Conservation (phyloP, 2,888 invertebrate genomes). For the Tetragonula carbonaria region DNA sequence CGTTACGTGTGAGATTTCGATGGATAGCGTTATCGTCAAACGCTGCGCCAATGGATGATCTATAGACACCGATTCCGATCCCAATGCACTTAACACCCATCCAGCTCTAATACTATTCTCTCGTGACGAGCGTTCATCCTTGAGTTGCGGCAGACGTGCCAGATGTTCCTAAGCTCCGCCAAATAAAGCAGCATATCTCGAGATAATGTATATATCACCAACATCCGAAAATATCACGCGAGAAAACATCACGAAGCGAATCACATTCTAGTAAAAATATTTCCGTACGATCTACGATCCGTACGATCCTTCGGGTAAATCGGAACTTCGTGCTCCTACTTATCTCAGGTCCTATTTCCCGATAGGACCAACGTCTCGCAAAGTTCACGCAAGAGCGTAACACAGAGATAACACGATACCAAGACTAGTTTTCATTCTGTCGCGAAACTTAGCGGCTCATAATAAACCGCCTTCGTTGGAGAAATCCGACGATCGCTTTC, state of each 20-base stretch:
- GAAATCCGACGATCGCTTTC: conserved; percentile 67
- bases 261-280: background rate
- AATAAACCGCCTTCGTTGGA: conserved; percentile 52
- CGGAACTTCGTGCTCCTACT: too few relatives aligned
- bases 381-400: background rate
- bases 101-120: conserved; percentile 70
- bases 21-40: conserved; percentile 21
- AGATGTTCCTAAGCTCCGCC: conserved; percentile 65
- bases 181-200: conserved; percentile 42
- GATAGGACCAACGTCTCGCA: background rate
- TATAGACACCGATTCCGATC: conserved; percentile 64
- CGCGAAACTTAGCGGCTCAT: conserved; percentile 29
- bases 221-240: background rate
- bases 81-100: conserved; percentile 70
- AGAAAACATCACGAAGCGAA: background rate
- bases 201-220: conserved; percentile 36
- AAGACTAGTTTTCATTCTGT: background rate
- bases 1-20: conserved; percentile 10
- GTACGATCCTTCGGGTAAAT: background rate
- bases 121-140: conserved; percentile 69
- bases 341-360: too few relatives aligned
- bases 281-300: too few relatives aligned
- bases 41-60: conserved; percentile 56
- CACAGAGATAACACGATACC: background rate
- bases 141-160: conserved; percentile 64